Evolutionary conservation across 2,113 vertebrate genomes (phyloP).

Genomic region (Gopherus flavomarginatus): DNA sequence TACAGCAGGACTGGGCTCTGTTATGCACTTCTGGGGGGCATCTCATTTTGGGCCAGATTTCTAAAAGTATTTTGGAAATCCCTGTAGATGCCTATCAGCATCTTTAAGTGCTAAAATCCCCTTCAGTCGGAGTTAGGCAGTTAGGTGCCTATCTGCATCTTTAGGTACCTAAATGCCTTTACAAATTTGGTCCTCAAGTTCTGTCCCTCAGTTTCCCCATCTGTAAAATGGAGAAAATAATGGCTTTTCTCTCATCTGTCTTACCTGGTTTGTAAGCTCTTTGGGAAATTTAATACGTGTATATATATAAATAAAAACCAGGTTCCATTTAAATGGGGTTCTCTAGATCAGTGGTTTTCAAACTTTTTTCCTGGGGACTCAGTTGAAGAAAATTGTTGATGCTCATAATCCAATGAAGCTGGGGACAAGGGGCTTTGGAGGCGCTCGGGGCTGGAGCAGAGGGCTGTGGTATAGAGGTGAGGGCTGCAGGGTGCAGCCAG

Average conservation of each 20-base stretch:
- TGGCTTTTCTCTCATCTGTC: not conserved
- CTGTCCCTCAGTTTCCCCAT: not conserved
- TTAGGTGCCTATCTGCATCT: not conserved
- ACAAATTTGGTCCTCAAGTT: rapidly evolving
- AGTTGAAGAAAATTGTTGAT: too few species aligned
- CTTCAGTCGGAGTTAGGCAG: not conserved
- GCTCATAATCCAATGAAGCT: too few species aligned
- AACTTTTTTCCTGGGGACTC: too few species aligned
- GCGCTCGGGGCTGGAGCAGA: too few species aligned
- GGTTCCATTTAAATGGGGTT: not conserved
- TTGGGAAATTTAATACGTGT: not conserved
- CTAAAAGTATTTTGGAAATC: not conserved
- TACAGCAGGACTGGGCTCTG: not conserved
- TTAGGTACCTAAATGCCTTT: not conserved
- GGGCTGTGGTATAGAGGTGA: too few species aligned
- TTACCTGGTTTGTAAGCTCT: not conserved
- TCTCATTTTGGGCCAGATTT: not conserved
- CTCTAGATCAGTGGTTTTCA: not conserved
- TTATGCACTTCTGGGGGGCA: not conserved
- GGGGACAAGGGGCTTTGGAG: too few species aligned
- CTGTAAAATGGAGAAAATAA: not conserved
- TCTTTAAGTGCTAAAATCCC: not conserved
- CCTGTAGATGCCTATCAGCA: not conserved
- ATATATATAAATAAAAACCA: not conserved
- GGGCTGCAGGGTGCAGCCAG: too few species aligned